These are phyloP conservation scores for Illadopsis cleaveri DNA, from an alignment of 2,113 vertebrate species.

Conservation along the genomic window DNA sequence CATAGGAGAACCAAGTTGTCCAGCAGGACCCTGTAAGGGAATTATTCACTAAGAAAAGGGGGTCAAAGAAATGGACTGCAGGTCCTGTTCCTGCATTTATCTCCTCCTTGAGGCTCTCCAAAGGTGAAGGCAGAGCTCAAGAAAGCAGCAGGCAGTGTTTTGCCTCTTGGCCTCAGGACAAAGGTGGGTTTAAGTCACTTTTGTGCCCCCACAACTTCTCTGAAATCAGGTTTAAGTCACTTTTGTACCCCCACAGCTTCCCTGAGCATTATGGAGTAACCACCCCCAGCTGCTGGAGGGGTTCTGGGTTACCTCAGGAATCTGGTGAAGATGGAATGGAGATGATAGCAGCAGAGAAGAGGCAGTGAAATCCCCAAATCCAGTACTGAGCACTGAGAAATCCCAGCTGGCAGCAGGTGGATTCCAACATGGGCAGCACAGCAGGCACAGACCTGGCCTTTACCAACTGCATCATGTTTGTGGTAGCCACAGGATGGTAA, in stretches of 20 bases:
- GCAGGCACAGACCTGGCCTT: neutral
- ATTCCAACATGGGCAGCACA: neutral
- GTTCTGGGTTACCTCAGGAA: neutral
- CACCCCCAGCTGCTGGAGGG: neutral
- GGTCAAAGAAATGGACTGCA: neutral
- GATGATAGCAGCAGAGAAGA: neutral
- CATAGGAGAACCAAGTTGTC: rapidly evolving
- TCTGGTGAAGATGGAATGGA: neutral
- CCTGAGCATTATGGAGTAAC: neutral
- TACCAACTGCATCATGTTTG: neutral
- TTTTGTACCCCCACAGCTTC: neutral
- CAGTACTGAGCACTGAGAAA: neutral
- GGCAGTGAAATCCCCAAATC: neutral
- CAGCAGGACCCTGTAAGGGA: neutral
- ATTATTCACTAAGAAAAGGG: neutral
- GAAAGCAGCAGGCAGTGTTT: neutral
- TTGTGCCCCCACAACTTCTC: neutral
- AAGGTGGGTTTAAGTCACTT: neutral
- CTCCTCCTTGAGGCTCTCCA: neutral
- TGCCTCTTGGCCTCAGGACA: neutral
- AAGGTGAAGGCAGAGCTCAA: neutral
- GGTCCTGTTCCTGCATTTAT: neutral
- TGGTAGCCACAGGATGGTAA: neutral
- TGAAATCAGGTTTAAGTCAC: neutral
- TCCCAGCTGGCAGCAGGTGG: neutral